These are phyloP conservation scores for Piaya cayana DNA, from an alignment of 2,113 vertebrate species.

Conservation along the genomic window DNA sequence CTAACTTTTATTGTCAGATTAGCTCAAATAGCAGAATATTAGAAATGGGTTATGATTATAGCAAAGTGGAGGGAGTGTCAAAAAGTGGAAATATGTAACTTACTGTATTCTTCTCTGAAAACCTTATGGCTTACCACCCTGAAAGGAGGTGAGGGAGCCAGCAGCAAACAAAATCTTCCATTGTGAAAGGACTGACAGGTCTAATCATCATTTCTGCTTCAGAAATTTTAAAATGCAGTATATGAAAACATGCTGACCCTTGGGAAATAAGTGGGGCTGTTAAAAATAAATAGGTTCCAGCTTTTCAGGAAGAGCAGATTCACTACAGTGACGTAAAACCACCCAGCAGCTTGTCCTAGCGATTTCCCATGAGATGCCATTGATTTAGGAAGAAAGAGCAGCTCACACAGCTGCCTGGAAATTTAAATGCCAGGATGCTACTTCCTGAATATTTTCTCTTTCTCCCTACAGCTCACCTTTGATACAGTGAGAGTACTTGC, in stretches of 20 bases:
- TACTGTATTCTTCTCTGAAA: background rate
- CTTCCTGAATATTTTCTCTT: background rate
- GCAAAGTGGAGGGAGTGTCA: background rate
- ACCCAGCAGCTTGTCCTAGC: slow-evolving; percentile 59
- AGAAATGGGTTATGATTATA: background rate
- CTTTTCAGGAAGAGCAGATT: slow-evolving; percentile 63
- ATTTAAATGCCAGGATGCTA: slow-evolving; percentile 46
- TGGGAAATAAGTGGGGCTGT: slow-evolving; percentile 37
- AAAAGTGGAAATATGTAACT: background rate
- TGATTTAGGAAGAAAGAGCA: slow-evolving; percentile 53
- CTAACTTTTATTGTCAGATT: background rate
- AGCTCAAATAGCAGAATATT: background rate
- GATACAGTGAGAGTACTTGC: background rate
- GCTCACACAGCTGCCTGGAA: slow-evolving; percentile 48
- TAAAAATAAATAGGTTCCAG: slow-evolving; percentile 71
- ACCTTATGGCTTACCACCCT: background rate
- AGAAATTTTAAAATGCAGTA: slow-evolving; percentile 31
- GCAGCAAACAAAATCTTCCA: background rate
- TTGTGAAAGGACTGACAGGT: background rate
- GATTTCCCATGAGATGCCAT: slow-evolving; percentile 27
- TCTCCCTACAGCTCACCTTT: background rate
- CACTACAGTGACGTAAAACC: slow-evolving; percentile 59
- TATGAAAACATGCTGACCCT: slow-evolving; percentile 34
- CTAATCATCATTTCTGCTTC: background rate
- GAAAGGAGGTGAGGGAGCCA: background rate